Evolutionary conservation across 2,888 invertebrate species (phyloP).

Genomic region (Syritta pipiens): DNA sequence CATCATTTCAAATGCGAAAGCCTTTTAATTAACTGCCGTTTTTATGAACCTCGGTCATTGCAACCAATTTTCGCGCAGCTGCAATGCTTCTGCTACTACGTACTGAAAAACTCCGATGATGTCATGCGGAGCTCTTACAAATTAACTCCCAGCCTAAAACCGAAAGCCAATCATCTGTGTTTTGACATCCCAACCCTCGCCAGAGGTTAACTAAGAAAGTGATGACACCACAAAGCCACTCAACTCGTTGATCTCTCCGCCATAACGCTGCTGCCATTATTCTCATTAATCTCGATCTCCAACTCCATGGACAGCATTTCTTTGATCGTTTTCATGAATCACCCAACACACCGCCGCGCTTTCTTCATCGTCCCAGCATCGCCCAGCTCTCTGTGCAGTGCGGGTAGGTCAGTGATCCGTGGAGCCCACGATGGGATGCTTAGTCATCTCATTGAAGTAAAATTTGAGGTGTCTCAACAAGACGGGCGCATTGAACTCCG

Average conservation of each 20-base stretch:
- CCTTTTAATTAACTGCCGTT: too few species aligned
- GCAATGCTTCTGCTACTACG: too few species aligned
- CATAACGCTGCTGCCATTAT: neutral
- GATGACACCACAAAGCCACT: conserved; percentile 17
- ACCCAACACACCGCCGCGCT: conserved; percentile 17
- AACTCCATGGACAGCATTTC: neutral
- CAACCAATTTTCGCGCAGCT: too few species aligned
- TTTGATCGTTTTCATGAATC: conserved; percentile 22
- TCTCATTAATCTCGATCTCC: conserved; percentile 14
- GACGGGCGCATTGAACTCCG: conserved; percentile 23
- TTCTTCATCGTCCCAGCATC: conserved; percentile 33
- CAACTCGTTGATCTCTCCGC: conserved; percentile 14
- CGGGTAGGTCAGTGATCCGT: conserved; percentile 58
- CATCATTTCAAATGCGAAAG: too few species aligned
- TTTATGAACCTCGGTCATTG: too few species aligned
- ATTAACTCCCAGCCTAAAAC: too few species aligned
- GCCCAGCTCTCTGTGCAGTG: too few species aligned
- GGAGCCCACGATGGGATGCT: conserved; percentile 12
- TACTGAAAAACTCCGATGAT: too few species aligned
- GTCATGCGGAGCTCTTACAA: too few species aligned
- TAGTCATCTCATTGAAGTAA: conserved; percentile 44
- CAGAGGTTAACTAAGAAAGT: conserved; percentile 40
- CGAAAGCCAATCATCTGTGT: too few species aligned
- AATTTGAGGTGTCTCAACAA: neutral
- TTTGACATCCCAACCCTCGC: conserved; percentile 3